phyloP scores from a whole-genome alignment of 1,140 invertebrate species.

The Oryctes rhinoceros region DNA sequence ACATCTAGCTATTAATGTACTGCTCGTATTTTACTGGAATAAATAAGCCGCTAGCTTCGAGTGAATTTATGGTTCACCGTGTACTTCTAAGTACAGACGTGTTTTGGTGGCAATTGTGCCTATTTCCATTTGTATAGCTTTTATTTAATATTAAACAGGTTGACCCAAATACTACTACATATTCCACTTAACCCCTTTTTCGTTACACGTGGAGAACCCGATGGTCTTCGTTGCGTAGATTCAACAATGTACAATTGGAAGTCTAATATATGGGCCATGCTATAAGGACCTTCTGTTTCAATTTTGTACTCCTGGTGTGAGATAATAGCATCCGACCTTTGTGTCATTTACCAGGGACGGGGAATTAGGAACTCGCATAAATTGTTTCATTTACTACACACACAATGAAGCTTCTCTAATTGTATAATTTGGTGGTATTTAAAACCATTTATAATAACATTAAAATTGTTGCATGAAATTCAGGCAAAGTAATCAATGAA shows the following conservation, averaged over 20 bases:
- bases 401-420: not conserved
- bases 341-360: not conserved
- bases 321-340: not conserved
- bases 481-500: no score
- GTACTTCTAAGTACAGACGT: not conserved
- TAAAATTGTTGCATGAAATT: no score
- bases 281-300: not conserved
- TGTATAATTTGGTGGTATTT: not conserved
- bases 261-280: not conserved
- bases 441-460: no score
- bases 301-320: not conserved
- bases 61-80: not conserved
- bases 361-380: not conserved
- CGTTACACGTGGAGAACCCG: not conserved
- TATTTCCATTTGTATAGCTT: not conserved
- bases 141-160: conserved; percentile 17
- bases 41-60: not conserved
- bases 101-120: not conserved
- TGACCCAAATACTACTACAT: not conserved
- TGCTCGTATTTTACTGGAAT: not conserved
- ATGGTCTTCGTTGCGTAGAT: not conserved
- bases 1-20: no score
- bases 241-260: not conserved
- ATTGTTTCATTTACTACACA: not conserved
- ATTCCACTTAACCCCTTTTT: not conserved